Conservation (phyloP, 2,797 vertebrate species). For the Xyrichtys novacula region DNA sequence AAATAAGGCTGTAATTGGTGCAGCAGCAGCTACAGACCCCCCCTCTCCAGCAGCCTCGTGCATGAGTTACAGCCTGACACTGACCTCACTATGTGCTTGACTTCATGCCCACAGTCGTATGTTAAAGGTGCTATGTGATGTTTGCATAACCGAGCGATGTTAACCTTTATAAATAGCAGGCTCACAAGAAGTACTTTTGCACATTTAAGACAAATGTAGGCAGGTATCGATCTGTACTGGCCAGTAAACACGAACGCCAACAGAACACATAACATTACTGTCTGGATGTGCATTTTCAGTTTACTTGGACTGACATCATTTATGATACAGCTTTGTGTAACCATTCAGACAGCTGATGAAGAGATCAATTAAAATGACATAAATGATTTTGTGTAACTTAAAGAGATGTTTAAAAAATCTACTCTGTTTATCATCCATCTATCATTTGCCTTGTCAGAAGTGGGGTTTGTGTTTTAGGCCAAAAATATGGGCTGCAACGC, state of each 20-base stretch:
- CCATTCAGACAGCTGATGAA: no score
- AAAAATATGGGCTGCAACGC: no score
- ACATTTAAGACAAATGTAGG: neutral
- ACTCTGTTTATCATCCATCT: no score
- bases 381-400: no score
- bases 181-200: slow-evolving; percentile 7
- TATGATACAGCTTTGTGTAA: neutral
- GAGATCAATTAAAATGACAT: no score
- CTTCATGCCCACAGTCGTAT: slow-evolving; percentile 41
- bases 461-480: no score
- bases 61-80: slow-evolving; percentile 67
- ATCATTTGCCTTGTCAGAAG: no score
- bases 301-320: neutral
- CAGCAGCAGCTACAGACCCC: slow-evolving; percentile 51
- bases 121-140: slow-evolving; percentile 50
- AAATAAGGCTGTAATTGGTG: slow-evolving; percentile 82
- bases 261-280: neutral
- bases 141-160: slow-evolving; percentile 47
- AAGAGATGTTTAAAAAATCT: no score
- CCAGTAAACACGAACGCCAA: neutral
- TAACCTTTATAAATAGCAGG: slow-evolving; percentile 33
- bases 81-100: slow-evolving; percentile 54
- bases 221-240: neutral
- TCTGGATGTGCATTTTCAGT: neutral
- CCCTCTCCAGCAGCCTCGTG: slow-evolving; percentile 40